Evolutionary conservation across 2,888 invertebrate genomes (phyloP).

Genomic region (Eupithecia vulgata): DNA sequence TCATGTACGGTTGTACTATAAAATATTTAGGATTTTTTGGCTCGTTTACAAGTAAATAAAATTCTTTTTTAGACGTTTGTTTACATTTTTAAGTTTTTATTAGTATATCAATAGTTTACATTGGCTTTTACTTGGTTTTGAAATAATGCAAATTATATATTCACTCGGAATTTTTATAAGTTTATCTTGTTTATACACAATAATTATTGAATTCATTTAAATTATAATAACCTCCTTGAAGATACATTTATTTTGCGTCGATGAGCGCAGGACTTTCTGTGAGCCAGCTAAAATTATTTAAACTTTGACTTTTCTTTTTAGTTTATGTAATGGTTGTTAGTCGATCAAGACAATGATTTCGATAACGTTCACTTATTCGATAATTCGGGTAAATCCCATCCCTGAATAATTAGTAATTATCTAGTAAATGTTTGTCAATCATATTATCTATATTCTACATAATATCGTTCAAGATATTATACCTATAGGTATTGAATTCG

Average conservation of each 20-base stretch:
- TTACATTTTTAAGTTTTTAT: not conserved
- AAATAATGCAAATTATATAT: not conserved
- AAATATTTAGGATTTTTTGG: not conserved
- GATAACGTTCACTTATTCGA: not conserved
- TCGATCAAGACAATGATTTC: not conserved
- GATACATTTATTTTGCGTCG: constrained; percentile 30
- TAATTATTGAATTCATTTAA: not conserved
- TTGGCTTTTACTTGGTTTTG: not conserved
- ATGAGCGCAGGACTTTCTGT: not conserved
- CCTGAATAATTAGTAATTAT: not conserved
- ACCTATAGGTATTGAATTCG: too few relatives aligned
- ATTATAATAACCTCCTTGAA: not conserved
- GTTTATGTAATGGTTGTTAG: not conserved
- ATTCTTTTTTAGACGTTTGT: not conserved
- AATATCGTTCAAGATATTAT: not conserved
- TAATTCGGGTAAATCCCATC: not conserved
- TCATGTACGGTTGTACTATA: not conserved
- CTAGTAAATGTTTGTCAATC: not conserved
- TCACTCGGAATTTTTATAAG: not conserved
- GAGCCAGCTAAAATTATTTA: not conserved
- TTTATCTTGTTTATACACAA: not conserved
- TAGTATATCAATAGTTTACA: too few relatives aligned
- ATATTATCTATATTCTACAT: not conserved
- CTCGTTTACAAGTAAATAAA: constrained; percentile 10
- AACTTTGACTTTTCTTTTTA: not conserved